Evolutionary conservation across 2,888 invertebrate genomes (phyloP), one percentile per base, ranked within the genome.

Genomic region (Melanargia galathea): DNA sequence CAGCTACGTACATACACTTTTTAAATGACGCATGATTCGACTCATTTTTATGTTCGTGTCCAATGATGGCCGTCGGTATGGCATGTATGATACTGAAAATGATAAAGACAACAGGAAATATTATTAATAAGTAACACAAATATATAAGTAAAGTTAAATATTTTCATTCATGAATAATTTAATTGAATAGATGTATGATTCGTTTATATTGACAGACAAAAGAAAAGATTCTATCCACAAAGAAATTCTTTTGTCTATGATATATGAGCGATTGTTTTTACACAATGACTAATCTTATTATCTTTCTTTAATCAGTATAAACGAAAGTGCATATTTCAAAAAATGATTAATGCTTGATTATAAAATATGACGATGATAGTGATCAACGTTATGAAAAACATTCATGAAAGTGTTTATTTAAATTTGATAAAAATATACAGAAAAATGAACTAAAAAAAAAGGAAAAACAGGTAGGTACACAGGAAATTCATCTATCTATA

Each of bases 1-100:
- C 71, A 71, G 73, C 78, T 73, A 90, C 90, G 88, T 90, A 90
- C 90, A 90, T 89, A 89, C 90, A 86, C 87, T 82, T 81, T 82
- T 84, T 63, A 90, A 83, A 75, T 83, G 87, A 75, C 88, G 77
- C 71, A 88, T 77, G 54, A 88, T 83, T 62, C 87, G 84, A 74
- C 79, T 85, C 70, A 84, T 77, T 73, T 85, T 87, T 76, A 87
- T 71, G 56, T 78, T 70, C 7, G 82, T 74, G 56, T 86, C 82
- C 70, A 79, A 71, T 5, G 84, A 75, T 11, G 84, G 80, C 40
- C 75, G 76, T 70, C 78, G 80, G 66, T 74, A 77, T 49, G 85
- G 86, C 70, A 82, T 73, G 72, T 83, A 71, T 63, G 84, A 80
- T 60, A 90, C 90, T 90, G 90, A 81, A 90, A 82, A 77, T 64